Evolutionary conservation across 2,888 invertebrate genomes (phyloP), one percentile per base, ranked within the genome.

Genomic region (Agrochola lota): DNA sequence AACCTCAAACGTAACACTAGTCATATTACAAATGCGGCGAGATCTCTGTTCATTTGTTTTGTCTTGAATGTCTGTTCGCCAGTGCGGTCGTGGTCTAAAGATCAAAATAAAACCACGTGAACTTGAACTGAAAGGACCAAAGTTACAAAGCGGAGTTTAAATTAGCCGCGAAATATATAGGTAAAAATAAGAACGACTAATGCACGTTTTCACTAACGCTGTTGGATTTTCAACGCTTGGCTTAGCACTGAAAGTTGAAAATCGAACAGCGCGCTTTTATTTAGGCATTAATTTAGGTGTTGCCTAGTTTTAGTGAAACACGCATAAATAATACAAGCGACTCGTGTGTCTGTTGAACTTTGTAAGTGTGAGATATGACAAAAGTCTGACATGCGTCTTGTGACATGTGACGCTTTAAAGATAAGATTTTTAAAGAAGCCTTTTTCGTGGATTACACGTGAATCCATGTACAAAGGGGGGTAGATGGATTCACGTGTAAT

Each of bases 1-100:
- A 71, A 84, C 35, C 40, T 7, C 35, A 62, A 35, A 64, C 68
- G n/a, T 6, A 64, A 78, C 55, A 67, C 68, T 52, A 84, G 81
- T 84, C 80, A 49, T 64, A 35, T 64, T 72, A 84, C 81, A 80
- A 85, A 83, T 62, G 74, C n/a, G 63, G 17, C 26, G 43, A 64
- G 46, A 35, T 40, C 8, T 30, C 55, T 23, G 26, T 35, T 71
- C 52, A 57, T 77, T 75, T 73, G 66, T 74, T 74, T 82, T 63
- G 30, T 60, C 4, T 46, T 17, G 43, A 23, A 40, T 52, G 71
- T 55, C 71, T 17, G 71, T n/a, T 23, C 11, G 6, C n/a, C 52
- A 26, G 74, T 43, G 82, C 60, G 55, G 49, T 71, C 81, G 40
- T 26, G 12, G 52, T 0, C 30, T 74, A 40, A 40, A 52, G 49